These are phyloP conservation scores for Timema cristinae DNA, from an alignment of 2,888 invertebrate species.

Conservation along the genomic window DNA sequence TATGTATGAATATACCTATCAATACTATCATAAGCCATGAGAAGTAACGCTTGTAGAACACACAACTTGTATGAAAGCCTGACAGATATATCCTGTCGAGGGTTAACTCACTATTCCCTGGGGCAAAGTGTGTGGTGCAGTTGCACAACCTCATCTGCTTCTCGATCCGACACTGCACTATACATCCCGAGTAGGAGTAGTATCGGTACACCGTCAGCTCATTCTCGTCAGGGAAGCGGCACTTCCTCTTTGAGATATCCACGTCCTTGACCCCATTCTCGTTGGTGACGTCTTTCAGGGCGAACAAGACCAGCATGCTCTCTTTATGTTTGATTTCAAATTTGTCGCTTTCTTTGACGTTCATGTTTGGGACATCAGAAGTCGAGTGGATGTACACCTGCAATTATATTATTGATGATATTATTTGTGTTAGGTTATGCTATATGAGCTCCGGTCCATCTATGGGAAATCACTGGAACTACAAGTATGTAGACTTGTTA, in stretches of 20 bases:
- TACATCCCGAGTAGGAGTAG: conserved; percentile 60
- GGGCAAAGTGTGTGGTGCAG: conserved; percentile 2
- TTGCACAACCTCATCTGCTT: not conserved
- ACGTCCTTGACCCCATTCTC: conserved; percentile 66
- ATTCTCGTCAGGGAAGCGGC: conserved; percentile 66
- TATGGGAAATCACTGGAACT: too few relatives aligned
- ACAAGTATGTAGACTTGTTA: too few relatives aligned
- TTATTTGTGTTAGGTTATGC: not conserved
- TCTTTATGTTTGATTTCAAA: conserved; percentile 30
- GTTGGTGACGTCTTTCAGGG: conserved; percentile 59
- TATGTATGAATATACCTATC: too few relatives aligned
- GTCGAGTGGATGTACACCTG: conserved; percentile 26
- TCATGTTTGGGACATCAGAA: conserved; percentile 27
- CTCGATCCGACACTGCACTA: conserved; percentile 53
- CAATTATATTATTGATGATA: not conserved
- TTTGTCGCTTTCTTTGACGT: conserved; percentile 23
- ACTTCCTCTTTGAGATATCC: conserved; percentile 63
- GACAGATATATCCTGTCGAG: too few relatives aligned
- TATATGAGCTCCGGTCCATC: too few relatives aligned
- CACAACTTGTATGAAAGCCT: too few relatives aligned
- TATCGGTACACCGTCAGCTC: conserved; percentile 34
- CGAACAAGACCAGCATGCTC: conserved; percentile 39
- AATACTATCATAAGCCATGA: too few relatives aligned
- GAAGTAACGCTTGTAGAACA: too few relatives aligned
- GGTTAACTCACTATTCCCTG: not conserved